Base-by-base conservation (phyloP, 2,888 invertebrate species). In the Drosophila neoperkinsi region DNA sequence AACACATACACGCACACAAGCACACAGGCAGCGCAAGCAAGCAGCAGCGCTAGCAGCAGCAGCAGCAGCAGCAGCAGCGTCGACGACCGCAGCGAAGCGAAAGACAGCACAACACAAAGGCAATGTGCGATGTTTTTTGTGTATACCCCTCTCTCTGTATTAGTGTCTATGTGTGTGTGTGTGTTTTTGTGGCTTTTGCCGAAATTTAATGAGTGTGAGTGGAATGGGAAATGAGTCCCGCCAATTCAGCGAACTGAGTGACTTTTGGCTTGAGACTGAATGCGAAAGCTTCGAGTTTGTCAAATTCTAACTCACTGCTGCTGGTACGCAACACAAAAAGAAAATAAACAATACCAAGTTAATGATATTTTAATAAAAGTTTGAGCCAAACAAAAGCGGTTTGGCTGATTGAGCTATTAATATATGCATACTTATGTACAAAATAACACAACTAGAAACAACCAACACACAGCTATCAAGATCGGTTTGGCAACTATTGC, bases 161-260 rank as follows among this genome's bases (percentile, higher is more conserved):
- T 18, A 25, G 57, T 63, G 28, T 55, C 38, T 56, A 43, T 56
- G 31, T 61, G 21, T 30, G 31, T 34, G n/a, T 49, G 33, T 56
- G 58, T 46, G 34, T 63, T 66, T 69, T 53, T 71, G 62, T 63
- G 43, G 56, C 67, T 72, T 68, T 82, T 82, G 72, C 82, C 80
- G 64, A 80, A 82, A 62, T 71, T 75, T 62, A 68, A 73, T 66
- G 82, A 71, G 68, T 66, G 60, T 70, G 80, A 79, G 82, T 69
- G 65, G 36, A 71, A 79, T 62, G 63, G 64, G 63, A 68, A 68
- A 69, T 60, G 71, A 81, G 67, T 50, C 46, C 36, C 18, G 68
- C 18, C 65, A 61, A 46, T 53, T 57, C 61, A 58, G 67, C 31
- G 52, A 67, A 55, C 36, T 33, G 79, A 74, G 79, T 82, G 73